Base-by-base conservation (phyloP, 2,888 invertebrate species). In the Euzophera pinguis region DNA sequence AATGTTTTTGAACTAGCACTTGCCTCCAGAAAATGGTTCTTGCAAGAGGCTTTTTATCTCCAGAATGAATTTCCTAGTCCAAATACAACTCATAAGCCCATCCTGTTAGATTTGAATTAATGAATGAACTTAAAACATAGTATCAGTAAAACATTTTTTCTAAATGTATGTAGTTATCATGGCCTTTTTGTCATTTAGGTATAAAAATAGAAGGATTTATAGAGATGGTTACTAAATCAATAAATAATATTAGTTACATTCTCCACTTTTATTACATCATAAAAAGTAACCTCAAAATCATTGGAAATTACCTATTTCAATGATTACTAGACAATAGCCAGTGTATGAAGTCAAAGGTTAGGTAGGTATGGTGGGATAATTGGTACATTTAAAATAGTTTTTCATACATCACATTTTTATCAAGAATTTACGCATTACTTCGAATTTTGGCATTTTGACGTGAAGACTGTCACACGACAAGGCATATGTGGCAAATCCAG, bases 401-500 rank as follows among this genome's bases (percentile, higher is more conserved):
- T 34, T 22, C 2, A 22, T 13, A 27, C 6, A 37, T 37, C 35
- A 37, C 34, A 43, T 43, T 53, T 48, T 34, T n/a, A 47, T 57
- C 62, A 63, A 73, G 64, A 45, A 80, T 71, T 74, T 78, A 80
- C 80, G 83, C 81, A 84, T 79, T 81, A 78, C 64, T 63, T 65
- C 57, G 65, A 65, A 81, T 75, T 69, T 70, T 64, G 60, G 70
- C 72, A 75, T 75, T 84, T 86, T 86, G 85, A 86, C 84, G 77
- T 81, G 78, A 81, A 75, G 83, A 71, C 84, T 86, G 88, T 86
- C 88, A 88, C 75, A 78, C 75, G 62, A 74, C 73, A 71, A 81
- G 81, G 85, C 84, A 66, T 89, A 90, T 90, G 89, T 90, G 89
- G 89, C 89, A 90, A 73, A 75, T 69, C 59, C 67, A 69, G 75